Conservation (phyloP, 2,797 vertebrate genomes). For the Carduelis carduelis region DNA sequence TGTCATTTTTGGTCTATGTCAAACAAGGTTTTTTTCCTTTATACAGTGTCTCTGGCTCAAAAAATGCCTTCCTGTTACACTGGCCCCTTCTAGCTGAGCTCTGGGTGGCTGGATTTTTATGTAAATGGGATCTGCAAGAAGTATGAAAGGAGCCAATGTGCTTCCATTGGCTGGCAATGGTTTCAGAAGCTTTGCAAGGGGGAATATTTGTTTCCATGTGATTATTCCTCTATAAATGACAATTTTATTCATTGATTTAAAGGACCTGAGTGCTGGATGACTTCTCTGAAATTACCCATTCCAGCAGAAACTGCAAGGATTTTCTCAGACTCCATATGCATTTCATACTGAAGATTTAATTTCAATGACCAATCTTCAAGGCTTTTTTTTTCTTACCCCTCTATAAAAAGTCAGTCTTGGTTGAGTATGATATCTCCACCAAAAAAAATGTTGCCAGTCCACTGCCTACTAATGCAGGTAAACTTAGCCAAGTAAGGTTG, state of each 20-base stretch:
- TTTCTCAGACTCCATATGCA: not conserved
- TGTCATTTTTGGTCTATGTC: conserved; percentile 18
- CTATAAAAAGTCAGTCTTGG: not conserved
- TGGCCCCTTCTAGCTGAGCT: not conserved
- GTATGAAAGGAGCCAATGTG: not conserved
- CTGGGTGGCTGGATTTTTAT: not conserved
- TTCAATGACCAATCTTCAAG: not conserved
- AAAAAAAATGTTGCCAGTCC: not conserved
- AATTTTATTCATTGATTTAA: conserved; percentile 66
- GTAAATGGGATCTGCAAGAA: not conserved
- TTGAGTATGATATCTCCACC: not conserved
- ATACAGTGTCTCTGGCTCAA: not conserved
- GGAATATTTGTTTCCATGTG: conserved; percentile 69
- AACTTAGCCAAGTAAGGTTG: not conserved
- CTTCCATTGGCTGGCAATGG: not conserved
- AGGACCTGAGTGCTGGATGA: not conserved
- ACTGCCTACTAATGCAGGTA: not conserved
- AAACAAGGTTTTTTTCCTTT: conserved; percentile 15
- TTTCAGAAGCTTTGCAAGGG: conserved; percentile 55
- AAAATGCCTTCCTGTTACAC: not conserved
- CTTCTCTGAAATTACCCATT: not conserved
- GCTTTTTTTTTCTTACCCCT: not conserved
- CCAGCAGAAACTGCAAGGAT: not conserved
- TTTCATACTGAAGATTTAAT: not conserved
- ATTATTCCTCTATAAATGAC: conserved; percentile 71